Base-by-base conservation (phyloP, 2,113 vertebrate genomes). In the Phainopepla nitens region DNA sequence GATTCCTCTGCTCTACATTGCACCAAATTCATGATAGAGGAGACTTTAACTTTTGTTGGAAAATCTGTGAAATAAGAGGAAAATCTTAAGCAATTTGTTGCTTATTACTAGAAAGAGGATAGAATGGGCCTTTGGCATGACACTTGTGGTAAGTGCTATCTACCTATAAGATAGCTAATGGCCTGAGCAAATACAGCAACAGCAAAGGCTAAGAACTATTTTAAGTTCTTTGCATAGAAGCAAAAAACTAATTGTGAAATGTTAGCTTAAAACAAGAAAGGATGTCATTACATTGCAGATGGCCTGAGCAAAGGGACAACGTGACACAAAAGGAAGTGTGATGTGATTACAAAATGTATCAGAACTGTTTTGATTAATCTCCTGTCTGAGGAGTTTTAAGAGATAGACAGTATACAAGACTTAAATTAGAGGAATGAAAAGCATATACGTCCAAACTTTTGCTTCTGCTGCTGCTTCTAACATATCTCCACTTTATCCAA, bases 191-290 rank as follows among this genome's bases (percentile, higher is more conserved):
- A 89, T 24, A 35, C 14, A 85, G 60, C 57, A 92, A 85, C 21
- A 73, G 33, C 9, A 33, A 66, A 89, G 21, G 80, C 7, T 66
- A 66, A 61, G 44, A 82, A 51, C 69, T 76, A 72, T 71, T 95
- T 93, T 3, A 89, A 87, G 64, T 60, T 72, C 27, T 76, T 93
- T 89, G 25, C 51, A 61, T 23, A 78, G 60, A 66, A 78, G 27
- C 41, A 44, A 69, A 93, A 87, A 93, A 85, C 10, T 58, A 69
- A 69, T 94, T 84, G 44, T 58, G 44, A 85, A 44, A 54, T 49
- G 23, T 66, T 83, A 73, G 64, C 51, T 89, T 31, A 87, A 94
- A 95, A 69, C 27, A 90, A 87, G 57, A 87, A 93, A 94, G 47
- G 17, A 78, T 87, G 69, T 82, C 35, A 80, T 88, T 78, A 61